A percentile compares a stretch with the other conserved stretches of the same genome.
Evolutionary conservation across 2,888 invertebrate species (phyloP).

Genomic region (Amphipyra berbera): DNA sequence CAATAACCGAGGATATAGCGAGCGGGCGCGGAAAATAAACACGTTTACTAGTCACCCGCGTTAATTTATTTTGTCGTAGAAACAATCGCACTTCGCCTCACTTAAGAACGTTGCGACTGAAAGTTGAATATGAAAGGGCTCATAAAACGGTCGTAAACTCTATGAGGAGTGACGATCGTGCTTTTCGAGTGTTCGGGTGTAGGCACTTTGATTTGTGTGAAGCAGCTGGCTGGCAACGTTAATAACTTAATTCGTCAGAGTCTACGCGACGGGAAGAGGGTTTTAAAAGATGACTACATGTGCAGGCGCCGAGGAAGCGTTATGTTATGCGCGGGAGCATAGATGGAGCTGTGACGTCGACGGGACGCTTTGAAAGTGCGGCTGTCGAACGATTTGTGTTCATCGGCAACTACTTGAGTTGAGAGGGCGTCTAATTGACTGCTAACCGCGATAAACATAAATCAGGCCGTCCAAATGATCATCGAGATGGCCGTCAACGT

Average conservation of each 20-base stretch:
- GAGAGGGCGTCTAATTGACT: constrained; percentile 75
- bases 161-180: constrained; percentile 76
- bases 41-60: constrained; percentile 79
- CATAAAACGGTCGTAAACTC: constrained; percentile 86
- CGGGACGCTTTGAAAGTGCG: constrained; percentile 66
- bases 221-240: constrained; percentile 88
- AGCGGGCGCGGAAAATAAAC: constrained; percentile 76
- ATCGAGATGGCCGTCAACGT: constrained; percentile 48
- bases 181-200: constrained; percentile 77
- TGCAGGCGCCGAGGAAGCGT: constrained; percentile 82
- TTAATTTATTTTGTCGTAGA: constrained; percentile 85
- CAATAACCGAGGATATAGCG: constrained; percentile 75
- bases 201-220: constrained; percentile 87
- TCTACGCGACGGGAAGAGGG: constrained; percentile 83
- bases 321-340: constrained; percentile 74
- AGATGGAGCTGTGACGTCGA: constrained; percentile 70
- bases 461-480: constrained; percentile 64
- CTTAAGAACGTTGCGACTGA: constrained; percentile 73
- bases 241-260: constrained; percentile 90
- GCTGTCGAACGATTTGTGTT: constrained; percentile 82
- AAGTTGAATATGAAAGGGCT: constrained; percentile 85
- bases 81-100: constrained; percentile 79
- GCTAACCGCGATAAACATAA: constrained; percentile 75
- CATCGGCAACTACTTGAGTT: constrained; percentile 73
- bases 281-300: constrained; percentile 79